phyloP scores from a whole-genome alignment of 2,888 invertebrate genomes.

The Apocheima hispidaria region DNA sequence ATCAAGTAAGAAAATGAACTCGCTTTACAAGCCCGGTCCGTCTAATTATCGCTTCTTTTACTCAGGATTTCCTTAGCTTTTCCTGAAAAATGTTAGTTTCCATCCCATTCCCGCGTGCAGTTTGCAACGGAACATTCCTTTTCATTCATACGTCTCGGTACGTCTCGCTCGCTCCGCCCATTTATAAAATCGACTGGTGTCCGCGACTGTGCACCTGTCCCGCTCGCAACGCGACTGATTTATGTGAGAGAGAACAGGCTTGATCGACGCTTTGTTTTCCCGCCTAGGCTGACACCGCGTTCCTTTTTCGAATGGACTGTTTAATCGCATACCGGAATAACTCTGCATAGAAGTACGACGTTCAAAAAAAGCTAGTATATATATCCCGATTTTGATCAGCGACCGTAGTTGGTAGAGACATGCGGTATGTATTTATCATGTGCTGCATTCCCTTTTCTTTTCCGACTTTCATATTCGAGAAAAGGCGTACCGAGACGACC shows the following conservation, averaged over 20 bases:
- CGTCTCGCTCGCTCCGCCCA: slow-evolving; percentile 84
- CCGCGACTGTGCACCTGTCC: slow-evolving; percentile 82
- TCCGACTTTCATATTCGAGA: background rate
- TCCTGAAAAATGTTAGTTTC: slow-evolving; percentile 64
- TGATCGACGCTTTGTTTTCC: slow-evolving; percentile 84
- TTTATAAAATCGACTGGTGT: slow-evolving; percentile 84
- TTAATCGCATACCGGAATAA: background rate
- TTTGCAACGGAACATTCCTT: slow-evolving; percentile 81
- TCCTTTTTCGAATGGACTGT: slow-evolving; percentile 68
- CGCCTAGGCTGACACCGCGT: slow-evolving; percentile 69
- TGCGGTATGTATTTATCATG: background rate
- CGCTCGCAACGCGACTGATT: slow-evolving; percentile 82
- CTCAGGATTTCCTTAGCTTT: slow-evolving; percentile 78
- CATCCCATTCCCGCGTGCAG: slow-evolving; percentile 74
- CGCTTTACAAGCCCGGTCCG: slow-evolving; percentile 51
- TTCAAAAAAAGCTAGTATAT: background rate
- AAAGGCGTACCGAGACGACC: background rate
- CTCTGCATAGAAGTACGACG: background rate
- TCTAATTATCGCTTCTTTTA: slow-evolving; percentile 69
- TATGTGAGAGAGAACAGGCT: slow-evolving; percentile 85
- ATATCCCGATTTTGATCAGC: background rate
- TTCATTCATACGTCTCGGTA: slow-evolving; percentile 83
- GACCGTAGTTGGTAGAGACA: background rate
- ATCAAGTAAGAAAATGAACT: slow-evolving; percentile 46
- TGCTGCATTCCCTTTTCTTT: background rate